Conservation (phyloP, 2,888 invertebrate genomes). For the Nephrocerus scutellatus region DNA sequence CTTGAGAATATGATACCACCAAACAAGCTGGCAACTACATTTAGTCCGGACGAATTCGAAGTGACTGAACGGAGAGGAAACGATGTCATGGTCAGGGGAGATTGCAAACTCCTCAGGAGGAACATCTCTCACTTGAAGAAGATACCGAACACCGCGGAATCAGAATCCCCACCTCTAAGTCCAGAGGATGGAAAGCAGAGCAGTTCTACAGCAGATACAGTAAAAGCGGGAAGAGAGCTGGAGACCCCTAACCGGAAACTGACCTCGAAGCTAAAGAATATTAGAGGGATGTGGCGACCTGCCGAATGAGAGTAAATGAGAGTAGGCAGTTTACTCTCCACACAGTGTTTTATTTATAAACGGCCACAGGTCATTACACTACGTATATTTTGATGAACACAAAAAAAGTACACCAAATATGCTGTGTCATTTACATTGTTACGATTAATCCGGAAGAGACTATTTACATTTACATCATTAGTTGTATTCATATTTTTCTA, state of each 20-base stretch:
- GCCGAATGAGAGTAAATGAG: too few species aligned
- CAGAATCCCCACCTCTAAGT: too few species aligned
- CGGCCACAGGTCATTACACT: too few species aligned
- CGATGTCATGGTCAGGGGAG: slow-evolving; percentile 8
- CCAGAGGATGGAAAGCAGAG: neutral
- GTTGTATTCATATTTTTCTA: too few species aligned
- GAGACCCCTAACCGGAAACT: neutral
- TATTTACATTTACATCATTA: too few species aligned
- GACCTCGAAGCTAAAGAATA: slow-evolving; percentile 11
- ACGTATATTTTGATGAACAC: too few species aligned
- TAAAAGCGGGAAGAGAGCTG: neutral
- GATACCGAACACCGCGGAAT: slow-evolving; percentile 1
- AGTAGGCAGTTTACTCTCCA: too few species aligned
- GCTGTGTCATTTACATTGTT: too few species aligned
- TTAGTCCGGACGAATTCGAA: slow-evolving; percentile 9
- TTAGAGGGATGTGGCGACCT: slow-evolving; percentile 12
- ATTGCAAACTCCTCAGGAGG: slow-evolving; percentile 9
- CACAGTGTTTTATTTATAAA: too few species aligned
- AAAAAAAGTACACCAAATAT: too few species aligned
- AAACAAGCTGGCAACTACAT: slow-evolving; percentile 14
- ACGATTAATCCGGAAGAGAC: too few species aligned
- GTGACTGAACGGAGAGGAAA: slow-evolving; percentile 12
- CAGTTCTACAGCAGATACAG: neutral
- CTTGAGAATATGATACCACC: slow-evolving; percentile 7
- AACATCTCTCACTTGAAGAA: slow-evolving; percentile 16